Base-by-base conservation (phyloP, 1,140 invertebrate genomes). In the Aphis gossypii region DNA sequence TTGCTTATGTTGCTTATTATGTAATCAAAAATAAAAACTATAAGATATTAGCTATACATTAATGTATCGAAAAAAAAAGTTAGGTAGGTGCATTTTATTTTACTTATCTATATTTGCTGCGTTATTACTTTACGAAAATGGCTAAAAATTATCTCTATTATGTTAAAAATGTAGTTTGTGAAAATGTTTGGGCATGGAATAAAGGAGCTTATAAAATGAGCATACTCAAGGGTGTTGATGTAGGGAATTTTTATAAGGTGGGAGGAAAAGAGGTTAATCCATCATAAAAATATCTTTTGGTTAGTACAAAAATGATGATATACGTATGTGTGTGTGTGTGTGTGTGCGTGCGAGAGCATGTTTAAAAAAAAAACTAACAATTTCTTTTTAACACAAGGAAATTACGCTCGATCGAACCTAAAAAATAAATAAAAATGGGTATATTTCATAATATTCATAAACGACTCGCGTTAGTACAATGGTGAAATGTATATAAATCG, bases 281-380 rank as follows among this genome's bases (percentile, higher is more conserved):
- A 68, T 68, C 60, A 68, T 68, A 68, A 68, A 68, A 68, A 68
- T 68, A 68, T 68, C 60, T 68, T 68, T 68, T 68, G 60, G 60
- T 68, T 68, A 68, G 60, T 14, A 68, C 30, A 14, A 30, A 68
- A 68, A 68, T 68, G 60, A 68, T 68, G 60, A 68, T 30, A 60
- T 30, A 14, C 60, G 60, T 60, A 60, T 11, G 56, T 30, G 11
- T 60, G 56, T 30, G 56, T 41, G 38, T 11, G 56, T 35, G 35
- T 11, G 56, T 30, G 11, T 60, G 56, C 11, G 56, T 41, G 38
- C 4, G 56, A 30, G 30, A 60, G 25, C 60, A 11, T 56, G 56
- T 56, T 56, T 14, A n/a, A n/a, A 60, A 30, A 30, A 60, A 11
- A 68, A 60, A 60, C 56, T 30, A 68, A 68, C 60, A 30, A 60